Evolutionary conservation across 1,140 invertebrate genomes (phyloP).

Genomic region (Drosophila prosaltans): DNA sequence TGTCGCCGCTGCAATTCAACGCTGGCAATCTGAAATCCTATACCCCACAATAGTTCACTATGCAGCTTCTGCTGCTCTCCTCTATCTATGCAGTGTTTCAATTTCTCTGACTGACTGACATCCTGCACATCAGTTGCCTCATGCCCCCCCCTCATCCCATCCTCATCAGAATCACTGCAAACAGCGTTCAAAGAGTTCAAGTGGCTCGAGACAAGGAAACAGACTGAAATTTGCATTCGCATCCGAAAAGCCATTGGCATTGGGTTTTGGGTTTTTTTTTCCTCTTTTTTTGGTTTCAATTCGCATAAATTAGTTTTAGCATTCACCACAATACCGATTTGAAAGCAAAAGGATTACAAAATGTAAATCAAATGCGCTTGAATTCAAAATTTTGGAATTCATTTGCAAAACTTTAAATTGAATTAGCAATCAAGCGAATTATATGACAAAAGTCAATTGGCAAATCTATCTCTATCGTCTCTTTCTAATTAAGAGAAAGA

Average conservation of each 20-base stretch:
- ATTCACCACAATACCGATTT: constrained; percentile 47
- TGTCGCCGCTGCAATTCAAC: too few relatives aligned
- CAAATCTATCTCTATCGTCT: neutral
- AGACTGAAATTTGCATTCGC: constrained; percentile 64
- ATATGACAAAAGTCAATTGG: constrained; percentile 25
- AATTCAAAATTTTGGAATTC: constrained; percentile 1
- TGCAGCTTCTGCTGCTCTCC: constrained; percentile 16
- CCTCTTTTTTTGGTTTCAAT: constrained; percentile 8
- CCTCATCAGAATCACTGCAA: constrained; percentile 12
- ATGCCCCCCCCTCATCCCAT: too few relatives aligned
- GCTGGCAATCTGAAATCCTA: constrained; percentile 10
- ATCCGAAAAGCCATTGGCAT: constrained; percentile 47
- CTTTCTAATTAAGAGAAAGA: constrained; percentile 6
- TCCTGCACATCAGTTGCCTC: constrained; percentile 36
- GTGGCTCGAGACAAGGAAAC: constrained; percentile 11
- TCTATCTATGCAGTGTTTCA: constrained; percentile 14
- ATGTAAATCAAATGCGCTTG: constrained; percentile 53
- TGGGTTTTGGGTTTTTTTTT: constrained; percentile 13
- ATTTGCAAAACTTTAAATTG: constrained; percentile 14
- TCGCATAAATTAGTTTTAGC: constrained; percentile 68
- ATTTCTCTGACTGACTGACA: constrained; percentile 37
- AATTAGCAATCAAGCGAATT: constrained; percentile 42
- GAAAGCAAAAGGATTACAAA: constrained; percentile 47
- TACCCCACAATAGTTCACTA: neutral
- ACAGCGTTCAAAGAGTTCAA: constrained; percentile 34